Conservation (phyloP, 2,113 vertebrate genomes). For the Myrmecophaga tridactyla region DNA sequence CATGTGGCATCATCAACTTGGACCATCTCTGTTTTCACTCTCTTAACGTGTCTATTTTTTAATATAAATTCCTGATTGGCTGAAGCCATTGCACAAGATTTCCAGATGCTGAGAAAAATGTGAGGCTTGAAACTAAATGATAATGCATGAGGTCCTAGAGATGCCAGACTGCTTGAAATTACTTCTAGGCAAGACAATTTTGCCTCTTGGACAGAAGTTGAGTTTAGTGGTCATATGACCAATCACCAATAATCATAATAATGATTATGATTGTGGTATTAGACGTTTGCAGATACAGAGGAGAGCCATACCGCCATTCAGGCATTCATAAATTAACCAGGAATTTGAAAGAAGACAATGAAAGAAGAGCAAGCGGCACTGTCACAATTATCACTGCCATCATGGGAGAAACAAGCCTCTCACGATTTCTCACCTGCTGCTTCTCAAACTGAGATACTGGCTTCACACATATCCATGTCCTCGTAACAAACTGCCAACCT, state of each 20-base stretch:
- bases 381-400: fast-evolving
- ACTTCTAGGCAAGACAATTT: not conserved
- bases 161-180: not conserved
- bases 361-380: not conserved
- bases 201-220: not conserved
- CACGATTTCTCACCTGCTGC: not conserved
- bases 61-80: not conserved
- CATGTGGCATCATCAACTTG: not conserved
- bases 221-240: not conserved
- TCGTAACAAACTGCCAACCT: too few species aligned
- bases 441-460: not conserved
- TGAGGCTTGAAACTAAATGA: not conserved
- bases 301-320: not conserved
- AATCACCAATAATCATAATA: fast-evolving
- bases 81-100: not conserved
- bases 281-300: not conserved
- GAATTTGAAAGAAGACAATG: not conserved
- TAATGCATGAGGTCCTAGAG: not conserved
- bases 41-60: not conserved
- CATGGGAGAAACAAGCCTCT: not conserved
- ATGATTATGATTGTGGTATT: not conserved
- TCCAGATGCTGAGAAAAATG: not conserved
- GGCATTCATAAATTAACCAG: not conserved
- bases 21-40: not conserved
- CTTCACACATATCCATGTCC: fast-evolving